phyloP scores from a whole-genome alignment of 2,113 vertebrate species.

The Ranitomeya imitator region DNA sequence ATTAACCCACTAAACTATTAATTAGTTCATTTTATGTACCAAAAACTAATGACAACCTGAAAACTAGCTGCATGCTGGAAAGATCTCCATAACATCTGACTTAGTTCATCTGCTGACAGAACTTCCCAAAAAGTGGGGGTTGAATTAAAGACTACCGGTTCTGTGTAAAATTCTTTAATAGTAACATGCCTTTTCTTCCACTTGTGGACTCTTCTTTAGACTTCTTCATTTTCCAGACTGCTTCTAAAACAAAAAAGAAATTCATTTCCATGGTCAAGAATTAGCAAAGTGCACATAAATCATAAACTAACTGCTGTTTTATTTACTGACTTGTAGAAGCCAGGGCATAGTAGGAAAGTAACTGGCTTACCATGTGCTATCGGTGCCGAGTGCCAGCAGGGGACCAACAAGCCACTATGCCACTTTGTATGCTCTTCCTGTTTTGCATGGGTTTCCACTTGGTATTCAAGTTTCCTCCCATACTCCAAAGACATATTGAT shows the following conservation, averaged over 20 bases:
- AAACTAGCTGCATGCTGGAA: background rate
- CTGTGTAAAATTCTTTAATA: background rate
- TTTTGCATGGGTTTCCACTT: too few relatives aligned
- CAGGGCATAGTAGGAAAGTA: too few relatives aligned
- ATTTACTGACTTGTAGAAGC: too few relatives aligned
- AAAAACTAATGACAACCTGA: background rate
- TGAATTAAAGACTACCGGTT: background rate
- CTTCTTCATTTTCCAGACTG: background rate
- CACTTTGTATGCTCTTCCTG: too few relatives aligned
- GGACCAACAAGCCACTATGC: too few relatives aligned
- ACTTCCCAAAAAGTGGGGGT: conserved; percentile 7
- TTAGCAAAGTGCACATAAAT: too few relatives aligned
- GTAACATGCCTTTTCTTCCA: background rate
- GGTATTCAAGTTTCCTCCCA: too few relatives aligned
- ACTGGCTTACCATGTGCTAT: too few relatives aligned
- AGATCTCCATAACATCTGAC: background rate
- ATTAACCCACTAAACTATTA: background rate
- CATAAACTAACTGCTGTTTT: too few relatives aligned
- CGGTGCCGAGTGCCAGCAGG: too few relatives aligned
- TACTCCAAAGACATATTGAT: too few relatives aligned
- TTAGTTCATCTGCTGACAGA: conserved; percentile 16
- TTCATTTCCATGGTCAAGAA: too few relatives aligned
- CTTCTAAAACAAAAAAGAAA: background rate
- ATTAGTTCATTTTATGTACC: background rate
- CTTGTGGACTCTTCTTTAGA: background rate